Percentiles rank a stretch among this genome's conserved stretches.
These are phyloP conservation scores for Peromyscus maniculatus DNA, from an alignment of 2,113 vertebrate genomes.

Conservation along the genomic window DNA sequence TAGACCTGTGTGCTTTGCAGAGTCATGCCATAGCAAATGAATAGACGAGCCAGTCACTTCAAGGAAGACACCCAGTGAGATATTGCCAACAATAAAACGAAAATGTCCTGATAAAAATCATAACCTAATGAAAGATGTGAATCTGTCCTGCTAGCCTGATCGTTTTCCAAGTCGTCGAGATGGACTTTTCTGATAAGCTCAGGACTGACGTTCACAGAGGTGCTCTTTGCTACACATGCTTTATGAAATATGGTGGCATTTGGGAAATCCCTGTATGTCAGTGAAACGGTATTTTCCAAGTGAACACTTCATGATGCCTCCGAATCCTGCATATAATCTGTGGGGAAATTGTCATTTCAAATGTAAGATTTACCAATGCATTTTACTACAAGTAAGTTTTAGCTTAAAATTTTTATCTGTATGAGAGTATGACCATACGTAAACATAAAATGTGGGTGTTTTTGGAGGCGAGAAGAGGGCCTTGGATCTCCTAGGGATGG, in stretches of 20 bases:
- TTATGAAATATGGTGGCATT: slow-evolving; percentile 45
- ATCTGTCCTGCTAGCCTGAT: not conserved
- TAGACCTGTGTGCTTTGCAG: not conserved
- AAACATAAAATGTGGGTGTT: not conserved
- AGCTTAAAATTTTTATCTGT: not conserved
- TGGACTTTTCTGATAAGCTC: slow-evolving; percentile 37
- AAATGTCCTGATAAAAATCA: slow-evolving; percentile 28
- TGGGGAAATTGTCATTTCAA: not conserved
- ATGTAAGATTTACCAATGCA: not conserved
- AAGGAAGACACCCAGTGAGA: not conserved
- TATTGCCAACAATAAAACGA: slow-evolving; percentile 23
- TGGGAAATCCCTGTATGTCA: not conserved
- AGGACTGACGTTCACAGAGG: not conserved
- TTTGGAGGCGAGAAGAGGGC: not conserved
- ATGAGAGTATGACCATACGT: not conserved
- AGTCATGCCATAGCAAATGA: not conserved
- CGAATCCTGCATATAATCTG: not conserved
- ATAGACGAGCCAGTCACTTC: not conserved
- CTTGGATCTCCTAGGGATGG: not conserved
- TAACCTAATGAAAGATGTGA: slow-evolving; percentile 38
- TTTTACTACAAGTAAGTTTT: slow-evolving; percentile 26
- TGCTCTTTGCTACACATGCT: not conserved
- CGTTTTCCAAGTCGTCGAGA: not conserved
- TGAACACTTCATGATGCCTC: not conserved
- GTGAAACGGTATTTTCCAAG: slow-evolving; percentile 36